Evolutionary conservation across 2,888 invertebrate genomes (phyloP).

Genomic region (Drosophila anomalata): DNA sequence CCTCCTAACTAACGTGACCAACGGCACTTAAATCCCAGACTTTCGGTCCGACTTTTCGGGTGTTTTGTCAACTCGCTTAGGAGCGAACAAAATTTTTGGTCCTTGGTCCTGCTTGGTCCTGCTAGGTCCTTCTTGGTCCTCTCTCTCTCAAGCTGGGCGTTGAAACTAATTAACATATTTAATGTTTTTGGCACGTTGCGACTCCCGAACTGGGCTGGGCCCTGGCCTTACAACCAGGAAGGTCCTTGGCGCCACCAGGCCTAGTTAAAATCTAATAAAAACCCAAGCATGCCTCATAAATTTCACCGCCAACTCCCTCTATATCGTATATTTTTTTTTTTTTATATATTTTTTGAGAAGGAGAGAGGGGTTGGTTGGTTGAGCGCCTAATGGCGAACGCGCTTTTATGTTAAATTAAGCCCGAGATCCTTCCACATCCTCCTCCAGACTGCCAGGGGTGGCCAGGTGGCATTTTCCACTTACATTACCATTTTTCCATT

Average conservation of each 20-base stretch:
- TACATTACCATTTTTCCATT: constrained; percentile 3
- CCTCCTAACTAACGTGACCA: constrained; percentile 61
- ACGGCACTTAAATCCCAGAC: constrained; percentile 63
- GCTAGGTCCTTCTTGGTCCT: constrained; percentile 7
- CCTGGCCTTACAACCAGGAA: constrained; percentile 44
- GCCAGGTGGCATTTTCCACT: constrained; percentile 19
- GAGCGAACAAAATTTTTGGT: constrained; percentile 38
- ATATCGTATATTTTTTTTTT: background rate
- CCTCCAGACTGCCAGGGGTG: constrained; percentile 21
- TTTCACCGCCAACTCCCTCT: constrained; percentile 58
- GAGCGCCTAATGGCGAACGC: constrained; percentile 71
- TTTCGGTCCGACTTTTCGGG: constrained; percentile 4
- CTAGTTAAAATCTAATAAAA: constrained; percentile 84
- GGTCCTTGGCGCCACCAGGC: constrained; percentile 71
- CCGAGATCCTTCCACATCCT: constrained; percentile 50
- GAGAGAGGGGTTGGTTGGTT: constrained; percentile 29
- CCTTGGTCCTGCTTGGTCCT: constrained; percentile 51
- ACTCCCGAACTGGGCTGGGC: constrained; percentile 58
- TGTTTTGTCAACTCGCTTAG: constrained; percentile 57
- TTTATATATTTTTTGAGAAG: background rate
- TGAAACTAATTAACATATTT: constrained; percentile 82
- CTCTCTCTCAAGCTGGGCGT: constrained; percentile 55
- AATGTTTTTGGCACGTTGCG: constrained; percentile 83
- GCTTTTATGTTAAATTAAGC: constrained; percentile 78
- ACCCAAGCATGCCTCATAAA: constrained; percentile 84